Base-by-base conservation (phyloP, 2,113 vertebrate genomes). In the Corythaixoides concolor region DNA sequence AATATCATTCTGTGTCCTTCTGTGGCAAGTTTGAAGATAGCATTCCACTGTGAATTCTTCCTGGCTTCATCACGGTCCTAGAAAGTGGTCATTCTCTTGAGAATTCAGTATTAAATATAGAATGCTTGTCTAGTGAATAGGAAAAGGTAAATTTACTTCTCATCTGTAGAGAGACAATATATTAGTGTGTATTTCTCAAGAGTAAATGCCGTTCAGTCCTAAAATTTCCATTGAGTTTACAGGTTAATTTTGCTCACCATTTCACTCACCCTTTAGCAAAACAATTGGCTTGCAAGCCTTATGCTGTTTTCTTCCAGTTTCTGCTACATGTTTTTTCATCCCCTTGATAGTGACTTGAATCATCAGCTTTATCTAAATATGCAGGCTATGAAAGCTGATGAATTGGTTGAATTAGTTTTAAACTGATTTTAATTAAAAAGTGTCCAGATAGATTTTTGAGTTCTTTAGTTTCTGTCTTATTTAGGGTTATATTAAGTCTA, bases 381-480 rank as follows among this genome's bases (percentile, higher is more conserved):
- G 37, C 39, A 69, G 79, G 33, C 45, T 64, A 53, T 1, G 2
- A 50, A 94, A 85, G 62, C 56, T 93, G 81, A 85, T 91, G 8
- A 82, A 80, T 88, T 86, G 41, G 67, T 50, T 88, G 45, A 82
- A 89, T 92, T 69, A 94, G 33, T 79, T 93, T 93, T 76, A 88
- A 94, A 62, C 28, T 49, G 62, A 55, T 93, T 92, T 94, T 92
- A 92, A 96, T 96, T 94, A 82, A 91, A 93, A 94, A 72, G 53
- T 85, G 69, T 89, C 63, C 12, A 66, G 74, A 32, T 68, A 75
- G 24, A 45, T 88, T 58, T 73, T 84, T 45, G 4, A 78, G 49
- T 76, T 79, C 43, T 91, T 87, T 62, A 6, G 8, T 89, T 93
- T 89, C 69, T 79, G 45, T 89, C 62, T 85, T 88, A 68, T 79